Evolutionary conservation across 2,797 vertebrate species (phyloP).

Genomic region (Acanthurus leucopareius): DNA sequence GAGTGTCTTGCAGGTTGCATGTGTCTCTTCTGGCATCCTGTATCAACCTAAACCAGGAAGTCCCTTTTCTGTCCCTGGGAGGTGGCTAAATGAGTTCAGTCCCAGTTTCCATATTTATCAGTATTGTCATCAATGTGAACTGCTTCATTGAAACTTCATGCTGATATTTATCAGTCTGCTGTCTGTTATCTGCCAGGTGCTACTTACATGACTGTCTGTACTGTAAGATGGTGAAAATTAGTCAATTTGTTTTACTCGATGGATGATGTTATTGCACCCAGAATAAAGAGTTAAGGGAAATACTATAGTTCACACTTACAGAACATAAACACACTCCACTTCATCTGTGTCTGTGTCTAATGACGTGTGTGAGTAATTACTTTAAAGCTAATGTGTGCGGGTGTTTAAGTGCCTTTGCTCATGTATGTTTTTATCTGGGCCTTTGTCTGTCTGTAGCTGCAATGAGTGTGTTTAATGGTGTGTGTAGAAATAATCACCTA

Average conservation of each 20-base stretch:
- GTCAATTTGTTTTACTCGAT: constrained; percentile 44
- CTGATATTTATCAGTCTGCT: constrained; percentile 3
- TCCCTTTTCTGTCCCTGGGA: too few relatives aligned
- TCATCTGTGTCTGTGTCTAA: constrained; percentile 80
- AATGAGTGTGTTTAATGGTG: constrained; percentile 84
- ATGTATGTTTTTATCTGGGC: constrained; percentile 79
- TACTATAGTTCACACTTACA: constrained; percentile 55
- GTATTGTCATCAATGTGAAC: background rate
- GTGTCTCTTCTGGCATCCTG: too few relatives aligned
- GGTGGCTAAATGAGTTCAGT: background rate
- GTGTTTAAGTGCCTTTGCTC: constrained; percentile 78
- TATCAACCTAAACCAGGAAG: too few relatives aligned
- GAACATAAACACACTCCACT: constrained; percentile 80
- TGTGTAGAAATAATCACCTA: constrained; percentile 85
- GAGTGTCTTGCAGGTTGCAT: too few relatives aligned
- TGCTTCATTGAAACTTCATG: background rate
- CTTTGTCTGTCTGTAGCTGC: constrained; percentile 77
- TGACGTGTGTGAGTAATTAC: constrained; percentile 85
- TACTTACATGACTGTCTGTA: constrained; percentile 13
- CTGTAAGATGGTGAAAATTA: constrained; percentile 19
- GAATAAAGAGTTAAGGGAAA: constrained; percentile 27
- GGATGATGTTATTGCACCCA: constrained; percentile 50
- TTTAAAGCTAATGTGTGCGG: constrained; percentile 70
- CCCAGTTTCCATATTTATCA: background rate
- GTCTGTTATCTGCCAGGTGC: background rate